Base-by-base conservation (phyloP, 2,888 invertebrate species). In the Tetrapedia diversipes region DNA sequence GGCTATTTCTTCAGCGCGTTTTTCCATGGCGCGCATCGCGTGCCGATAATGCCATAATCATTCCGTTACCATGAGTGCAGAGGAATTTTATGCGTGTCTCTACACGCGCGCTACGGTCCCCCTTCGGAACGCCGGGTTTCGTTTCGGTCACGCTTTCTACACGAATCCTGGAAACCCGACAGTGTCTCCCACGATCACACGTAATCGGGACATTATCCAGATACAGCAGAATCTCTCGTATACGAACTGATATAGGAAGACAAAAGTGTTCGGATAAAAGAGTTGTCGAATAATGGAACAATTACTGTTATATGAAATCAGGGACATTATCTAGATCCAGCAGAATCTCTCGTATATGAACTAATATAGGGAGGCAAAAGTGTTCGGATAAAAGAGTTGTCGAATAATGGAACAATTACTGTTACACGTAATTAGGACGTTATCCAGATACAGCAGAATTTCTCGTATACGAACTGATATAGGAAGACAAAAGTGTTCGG, bases 111-210 rank as follows among this genome's bases (percentile, higher is more conserved):
- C n/a, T n/a, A n/a, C 39, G 27, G 45, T 56, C 64, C 47, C 37
- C 22, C 73, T 22, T 47, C 43, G 64, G 57, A 57, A 77, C 64
- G 61, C 7, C 37, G 78, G 71, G 69, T 70, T 76, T 77, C 74
- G 59, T 69, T 71, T 80, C 72, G 80, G 85, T 82, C 80, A 87
- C 86, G 87, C 87, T 87, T 87, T 87, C 87, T 86, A 86, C 82
- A 75, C 73, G 77, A 78, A 79, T 82, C 80, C 80, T 81, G 82
- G 71, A 84, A 85, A 69, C 53, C 51, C 45, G 51, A 59, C 34
- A 56, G n/a, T 57, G 60, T 84, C 71, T 72, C 72, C 43, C 39
- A 56, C 43, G 77, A 74, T 78, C 60, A 73, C 45, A 8, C 69
- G 61, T 70, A 80, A 80, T 77, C 56, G 34, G 47, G 14, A 53